A percentile compares a stretch with the other conserved stretches of the same genome.
phyloP scores from a whole-genome alignment of 2,797 vertebrate species.

The Syncerus caffer region DNA sequence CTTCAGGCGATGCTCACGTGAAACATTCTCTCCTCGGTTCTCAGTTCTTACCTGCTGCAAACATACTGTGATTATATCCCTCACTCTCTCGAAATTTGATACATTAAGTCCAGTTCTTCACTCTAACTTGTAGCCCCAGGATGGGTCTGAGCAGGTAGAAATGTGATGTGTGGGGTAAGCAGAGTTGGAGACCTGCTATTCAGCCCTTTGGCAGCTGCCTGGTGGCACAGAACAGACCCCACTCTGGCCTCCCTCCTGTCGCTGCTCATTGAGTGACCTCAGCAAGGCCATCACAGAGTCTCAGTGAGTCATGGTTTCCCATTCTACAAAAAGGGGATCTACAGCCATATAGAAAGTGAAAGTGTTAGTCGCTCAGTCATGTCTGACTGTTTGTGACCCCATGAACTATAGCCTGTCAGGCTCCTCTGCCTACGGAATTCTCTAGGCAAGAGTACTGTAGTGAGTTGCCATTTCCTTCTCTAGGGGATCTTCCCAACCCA shows the following conservation, averaged over 20 bases:
- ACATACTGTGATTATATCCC: neutral
- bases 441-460: neutral
- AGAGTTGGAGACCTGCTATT: neutral
- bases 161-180: accelerated
- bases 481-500: neutral
- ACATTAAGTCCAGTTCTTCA: neutral
- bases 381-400: neutral
- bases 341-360: neutral
- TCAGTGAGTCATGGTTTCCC: neutral
- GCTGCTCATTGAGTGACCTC: neutral
- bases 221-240: too few relatives aligned
- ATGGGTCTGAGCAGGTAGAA: neutral
- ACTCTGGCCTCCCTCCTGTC: neutral
- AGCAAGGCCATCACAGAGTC: neutral
- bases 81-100: neutral
- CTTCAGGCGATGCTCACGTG: neutral
- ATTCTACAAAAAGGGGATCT: neutral
- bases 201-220: neutral
- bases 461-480: neutral
- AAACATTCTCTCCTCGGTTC: neutral
- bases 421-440: neutral
- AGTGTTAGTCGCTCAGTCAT: neutral
- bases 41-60: neutral
- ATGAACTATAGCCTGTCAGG: neutral
- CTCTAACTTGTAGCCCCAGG: neutral